Conservation (phyloP, 2,113 vertebrate species). For the Saccopteryx bilineata region DNA sequence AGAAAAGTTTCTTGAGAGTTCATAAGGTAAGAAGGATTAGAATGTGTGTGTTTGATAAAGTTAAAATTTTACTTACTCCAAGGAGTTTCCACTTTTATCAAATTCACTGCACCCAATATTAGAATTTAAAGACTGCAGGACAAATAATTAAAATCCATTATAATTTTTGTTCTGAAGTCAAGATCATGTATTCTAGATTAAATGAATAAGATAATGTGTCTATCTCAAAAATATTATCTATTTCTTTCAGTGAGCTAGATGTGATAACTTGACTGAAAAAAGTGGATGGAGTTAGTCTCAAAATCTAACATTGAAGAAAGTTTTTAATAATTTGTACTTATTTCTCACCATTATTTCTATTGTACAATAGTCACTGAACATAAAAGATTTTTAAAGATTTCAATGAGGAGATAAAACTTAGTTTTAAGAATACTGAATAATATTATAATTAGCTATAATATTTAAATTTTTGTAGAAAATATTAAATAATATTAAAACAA, state of each 20-base stretch:
- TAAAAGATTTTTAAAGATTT: not conserved
- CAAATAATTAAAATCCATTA: not conserved
- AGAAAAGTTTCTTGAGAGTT: not conserved
- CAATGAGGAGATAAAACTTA: not conserved
- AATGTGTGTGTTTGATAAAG: not conserved
- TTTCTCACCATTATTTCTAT: not conserved
- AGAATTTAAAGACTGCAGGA: not conserved
- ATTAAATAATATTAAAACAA: not conserved
- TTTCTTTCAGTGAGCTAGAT: not conserved
- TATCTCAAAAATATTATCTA: not conserved
- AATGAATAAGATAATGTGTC: fast-evolving
- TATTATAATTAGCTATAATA: not conserved
- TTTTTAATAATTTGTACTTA: not conserved
- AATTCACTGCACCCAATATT: not conserved
- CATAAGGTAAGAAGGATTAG: not conserved
- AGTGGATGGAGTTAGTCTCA: not conserved
- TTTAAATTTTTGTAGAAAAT: not conserved
- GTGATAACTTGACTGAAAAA: too few relatives aligned
- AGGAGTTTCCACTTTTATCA: not conserved
- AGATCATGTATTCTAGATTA: not conserved
- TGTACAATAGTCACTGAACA: not conserved
- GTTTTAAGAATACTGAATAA: not conserved
- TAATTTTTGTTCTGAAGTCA: not conserved
- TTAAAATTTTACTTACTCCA: not conserved
- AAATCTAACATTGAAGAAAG: not conserved